Evolutionary conservation across 2,888 invertebrate species (phyloP).

Genomic region (Noctua janthe): DNA sequence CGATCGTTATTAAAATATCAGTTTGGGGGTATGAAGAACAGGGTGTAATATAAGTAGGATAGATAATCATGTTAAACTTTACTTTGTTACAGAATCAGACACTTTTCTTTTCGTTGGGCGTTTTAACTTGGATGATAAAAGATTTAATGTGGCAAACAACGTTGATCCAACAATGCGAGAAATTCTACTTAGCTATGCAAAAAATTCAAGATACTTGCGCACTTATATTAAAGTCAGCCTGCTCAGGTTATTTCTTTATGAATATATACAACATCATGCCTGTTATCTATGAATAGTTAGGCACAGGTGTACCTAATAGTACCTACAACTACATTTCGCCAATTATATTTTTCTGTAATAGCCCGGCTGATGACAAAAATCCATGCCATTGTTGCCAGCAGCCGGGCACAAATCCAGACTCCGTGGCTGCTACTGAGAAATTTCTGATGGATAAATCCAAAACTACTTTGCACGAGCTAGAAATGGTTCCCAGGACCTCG

Average conservation of each 20-base stretch:
- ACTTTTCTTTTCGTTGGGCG: too few species aligned
- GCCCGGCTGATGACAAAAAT: too few species aligned
- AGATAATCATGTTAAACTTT: neutral
- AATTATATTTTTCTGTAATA: too few species aligned
- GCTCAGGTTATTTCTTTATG: constrained; percentile 10
- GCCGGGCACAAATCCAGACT: too few species aligned
- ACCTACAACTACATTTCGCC: too few species aligned
- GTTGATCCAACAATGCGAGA: constrained; percentile 16
- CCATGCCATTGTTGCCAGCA: too few species aligned
- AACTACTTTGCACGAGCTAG: too few species aligned
- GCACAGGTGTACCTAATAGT: too few species aligned
- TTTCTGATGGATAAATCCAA: too few species aligned
- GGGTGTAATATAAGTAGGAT: neutral
- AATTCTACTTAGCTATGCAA: constrained; percentile 12
- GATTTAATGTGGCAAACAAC: constrained; percentile 6
- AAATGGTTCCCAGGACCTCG: too few species aligned
- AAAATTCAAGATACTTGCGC: constrained; percentile 21
- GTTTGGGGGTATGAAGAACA: neutral
- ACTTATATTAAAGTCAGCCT: neutral
- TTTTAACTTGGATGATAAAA: constrained; percentile 8
- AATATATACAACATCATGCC: neutral
- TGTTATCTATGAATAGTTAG: too few species aligned
- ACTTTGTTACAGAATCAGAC: neutral
- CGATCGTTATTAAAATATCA: neutral
- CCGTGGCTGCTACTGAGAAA: too few species aligned